A percentile compares a stretch with the other conserved stretches of the same genome.
phyloP scores from a whole-genome alignment of 2,113 vertebrate species.

The Colius striatus region DNA sequence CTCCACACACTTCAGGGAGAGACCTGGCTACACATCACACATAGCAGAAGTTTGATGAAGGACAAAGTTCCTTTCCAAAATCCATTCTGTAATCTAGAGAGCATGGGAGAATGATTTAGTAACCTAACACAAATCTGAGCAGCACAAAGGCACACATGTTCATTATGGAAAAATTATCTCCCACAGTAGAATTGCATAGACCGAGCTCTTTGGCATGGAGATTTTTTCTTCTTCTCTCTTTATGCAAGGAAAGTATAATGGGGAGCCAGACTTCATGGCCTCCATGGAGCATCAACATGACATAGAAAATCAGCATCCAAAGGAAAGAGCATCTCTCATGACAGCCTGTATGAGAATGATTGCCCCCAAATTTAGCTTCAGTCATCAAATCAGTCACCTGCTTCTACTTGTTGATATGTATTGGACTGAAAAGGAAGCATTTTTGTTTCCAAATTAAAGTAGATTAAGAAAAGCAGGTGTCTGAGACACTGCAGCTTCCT shows the following conservation, averaged over 20 bases:
- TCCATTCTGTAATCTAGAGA: not conserved
- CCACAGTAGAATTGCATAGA: not conserved
- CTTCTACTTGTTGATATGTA: not conserved
- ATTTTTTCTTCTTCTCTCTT: not conserved
- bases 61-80: not conserved
- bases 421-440: not conserved
- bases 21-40: not conserved
- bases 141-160: not conserved
- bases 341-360: not conserved
- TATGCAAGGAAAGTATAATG: not conserved
- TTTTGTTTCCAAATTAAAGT: constrained; percentile 8
- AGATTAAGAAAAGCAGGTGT: constrained; percentile 20
- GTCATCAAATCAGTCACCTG: not conserved
- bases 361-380: not conserved
- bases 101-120: constrained; percentile 16
- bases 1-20: not conserved
- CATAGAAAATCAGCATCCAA: constrained; percentile 7
- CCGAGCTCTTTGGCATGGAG: not conserved
- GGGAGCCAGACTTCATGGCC: not conserved
- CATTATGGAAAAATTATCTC: constrained; percentile 21
- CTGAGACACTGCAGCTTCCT: not conserved
- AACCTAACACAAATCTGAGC: not conserved
- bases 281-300: not conserved
- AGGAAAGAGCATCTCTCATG: not conserved
- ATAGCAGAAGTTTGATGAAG: not conserved